Evolutionary conservation across 1,140 invertebrate species (phyloP), one percentile per base, ranked within the genome.

Genomic region (Phthorimaea operculella): DNA sequence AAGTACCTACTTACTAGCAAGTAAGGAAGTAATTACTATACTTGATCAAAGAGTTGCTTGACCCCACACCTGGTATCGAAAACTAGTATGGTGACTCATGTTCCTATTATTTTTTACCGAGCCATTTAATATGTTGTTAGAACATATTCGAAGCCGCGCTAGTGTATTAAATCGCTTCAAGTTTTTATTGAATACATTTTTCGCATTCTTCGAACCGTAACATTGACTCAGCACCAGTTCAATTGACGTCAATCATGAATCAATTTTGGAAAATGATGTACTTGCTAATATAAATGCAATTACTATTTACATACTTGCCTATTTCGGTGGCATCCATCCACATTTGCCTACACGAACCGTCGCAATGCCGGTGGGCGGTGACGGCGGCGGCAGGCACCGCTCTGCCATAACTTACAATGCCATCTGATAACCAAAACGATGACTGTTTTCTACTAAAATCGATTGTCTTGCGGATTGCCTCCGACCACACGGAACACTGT

Each of bases 371-470:
- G 60, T 64, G 52, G 61, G 64, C 59, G 64, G 72, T 58, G 72
- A 69, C 60, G 65, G 64, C 70, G 63, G 59, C 52, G 66, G 54
- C 62, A 64, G 70, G 64, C 58, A 75, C 72, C 67, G 62, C 60
- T 55, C 49, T 56, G 60, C 59, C 61, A 55, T 65, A 61, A 63
- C 60, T 66, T 59, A 67, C 64, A 64, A 66, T 70, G 59, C 59
- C 63, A 70, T 66, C 62, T 44, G 63, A 70, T 70, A 71, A 68
- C 53, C 57, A 49, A n/a, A n/a, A 48, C 60, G 59, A 55, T 58
- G 59, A 63, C 55, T 59, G 53, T 48, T 63, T 63, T 62, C 65
- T 52, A 63, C 56, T 52, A 60, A 53, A 63, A 65, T 67, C 60
- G 62, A 65, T 63, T 62, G 54, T 54, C 21, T 61, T 51, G 34